Conservation (phyloP, 2,113 vertebrate genomes). For the Clarias batrachus region DNA sequence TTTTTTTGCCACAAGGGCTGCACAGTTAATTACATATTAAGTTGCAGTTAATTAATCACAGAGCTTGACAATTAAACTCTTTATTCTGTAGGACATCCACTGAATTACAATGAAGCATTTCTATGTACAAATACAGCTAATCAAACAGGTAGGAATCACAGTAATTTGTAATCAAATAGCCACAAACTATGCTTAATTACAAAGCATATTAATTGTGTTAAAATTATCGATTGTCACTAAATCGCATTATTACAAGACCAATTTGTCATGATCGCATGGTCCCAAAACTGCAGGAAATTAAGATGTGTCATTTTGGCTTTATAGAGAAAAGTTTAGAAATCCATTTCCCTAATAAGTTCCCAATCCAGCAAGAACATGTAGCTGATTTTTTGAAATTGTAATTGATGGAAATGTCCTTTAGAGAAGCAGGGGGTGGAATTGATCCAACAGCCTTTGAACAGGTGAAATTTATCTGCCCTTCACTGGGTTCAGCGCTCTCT, state of each 20-base stretch:
- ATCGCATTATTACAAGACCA: not conserved
- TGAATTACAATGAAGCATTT: constrained; percentile 8
- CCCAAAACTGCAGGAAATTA: not conserved
- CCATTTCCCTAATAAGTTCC: not conserved
- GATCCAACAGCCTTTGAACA: constrained; percentile 27
- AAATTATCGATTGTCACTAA: constrained; percentile 5
- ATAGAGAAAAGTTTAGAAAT: not conserved
- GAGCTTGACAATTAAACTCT: not conserved
- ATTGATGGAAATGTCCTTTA: constrained; percentile 44
- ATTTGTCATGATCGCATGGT: not conserved
- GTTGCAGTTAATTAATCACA: constrained; percentile 16
- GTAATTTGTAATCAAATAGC: constrained; percentile 16
- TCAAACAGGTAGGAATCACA: not conserved
- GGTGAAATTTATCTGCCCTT: constrained; percentile 48
- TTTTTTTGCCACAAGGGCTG: not conserved
- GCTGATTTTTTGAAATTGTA: constrained; percentile 33
- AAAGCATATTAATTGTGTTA: not conserved
- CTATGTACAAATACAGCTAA: constrained; percentile 1
- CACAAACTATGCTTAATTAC: not conserved
- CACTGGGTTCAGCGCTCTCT: constrained; percentile 24
- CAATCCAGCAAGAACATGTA: constrained; percentile 5
- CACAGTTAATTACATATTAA: constrained; percentile 18
- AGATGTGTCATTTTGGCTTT: not conserved
- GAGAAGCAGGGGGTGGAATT: constrained; percentile 37
- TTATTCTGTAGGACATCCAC: not conserved